Base-by-base conservation (phyloP, 2,797 vertebrate species). In the Myripristis jacobus region DNA sequence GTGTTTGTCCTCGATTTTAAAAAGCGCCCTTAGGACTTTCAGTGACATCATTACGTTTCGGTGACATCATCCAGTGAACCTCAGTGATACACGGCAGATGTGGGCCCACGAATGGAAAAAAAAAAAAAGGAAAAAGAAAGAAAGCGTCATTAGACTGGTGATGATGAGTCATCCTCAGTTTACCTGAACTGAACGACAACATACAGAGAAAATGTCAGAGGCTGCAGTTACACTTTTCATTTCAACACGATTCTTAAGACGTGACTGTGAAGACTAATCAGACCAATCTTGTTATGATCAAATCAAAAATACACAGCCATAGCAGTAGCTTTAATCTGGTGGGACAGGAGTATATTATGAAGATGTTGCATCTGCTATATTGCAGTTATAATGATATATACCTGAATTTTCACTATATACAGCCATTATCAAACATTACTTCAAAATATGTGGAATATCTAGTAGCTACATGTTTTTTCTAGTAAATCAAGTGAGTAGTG, bases 11-110 rank as follows among this genome's bases (percentile, higher is more conserved):
- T 52, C 1, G 7, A 46, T 34, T 48, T 44, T 22, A 16, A 56
- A 70, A n/a, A 75, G 31, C 10, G 29, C 0, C 44, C 22, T 9
- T 67, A 76, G n/a, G 75, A 70, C 59, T 77, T 79, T 78, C 47
- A 79, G 58, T 73, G 29, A 79, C 70, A 72, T 24, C 47, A 80
- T 83, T 87, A 80, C 79, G 77, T 84, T 75, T 66, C 1, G 3
- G 52, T 52, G 50, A 38, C 24, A 55, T 82, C 68, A 51, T 56
- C 24, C 25, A 55, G 3, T 73, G 48, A 85, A 62, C 43, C 66
- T 13, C 51, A 65, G 48, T 38, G 0, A 44, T 22, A 16, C 29
- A 31, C 12, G 43, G 55, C 65, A 50, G 58, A 88, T 84, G 79
- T 50, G 76, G 81, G 75, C 19, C 41, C 19, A 38, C 25, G 11